Evolutionary conservation across 2,888 invertebrate species (phyloP), one percentile per base, ranked within the genome.

Genomic region (Bursaphelenchus okinawaensis): DNA sequence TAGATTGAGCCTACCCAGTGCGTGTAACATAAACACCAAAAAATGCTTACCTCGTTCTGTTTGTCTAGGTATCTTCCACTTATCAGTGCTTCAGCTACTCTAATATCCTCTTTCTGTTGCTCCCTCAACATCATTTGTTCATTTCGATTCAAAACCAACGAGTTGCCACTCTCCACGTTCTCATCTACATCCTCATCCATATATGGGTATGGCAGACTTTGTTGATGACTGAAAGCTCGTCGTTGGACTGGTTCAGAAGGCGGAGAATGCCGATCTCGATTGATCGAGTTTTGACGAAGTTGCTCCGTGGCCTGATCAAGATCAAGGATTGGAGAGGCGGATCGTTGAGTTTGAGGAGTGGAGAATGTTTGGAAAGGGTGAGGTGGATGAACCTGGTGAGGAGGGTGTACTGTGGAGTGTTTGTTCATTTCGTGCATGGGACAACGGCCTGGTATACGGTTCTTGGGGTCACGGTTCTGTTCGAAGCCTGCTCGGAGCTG

Each of bases 401-500:
- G 1, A n/a, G 2, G 40, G 2, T 40, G 40, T n/a, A n/a, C 16
- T 12, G 31, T 12, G 8, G 40, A 40, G 40, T 40, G 40, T 40
- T 40, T 40, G 40, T 40, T 40, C 40, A 40, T 40, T 40, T 40
- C 40, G 40, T 40, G 40, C 40, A 40, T 40, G 40, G 40, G 40
- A 40, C 51, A 52, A 23, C 60, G 52, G 40, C 23, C 60, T 22
- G 24, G 60, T 1, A 4, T 2, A 29, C 51, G 60, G 22, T 58
- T 59, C 40, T 28, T 20, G 60, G n/a, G 58, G 4, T 20, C 22
- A 20, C 31, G 60, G 29, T 28, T 56, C 29, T 62, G 63, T 8
- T 78, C 78, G 58, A 78, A 78, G 9, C 78, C 78, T n/a, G 76
- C 76, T 22, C 78, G 69, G 63, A 78, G 67, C 72, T 74, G 62